phyloP scores from a whole-genome alignment of 2,888 invertebrate genomes.

The Ernsta delagoae region DNA sequence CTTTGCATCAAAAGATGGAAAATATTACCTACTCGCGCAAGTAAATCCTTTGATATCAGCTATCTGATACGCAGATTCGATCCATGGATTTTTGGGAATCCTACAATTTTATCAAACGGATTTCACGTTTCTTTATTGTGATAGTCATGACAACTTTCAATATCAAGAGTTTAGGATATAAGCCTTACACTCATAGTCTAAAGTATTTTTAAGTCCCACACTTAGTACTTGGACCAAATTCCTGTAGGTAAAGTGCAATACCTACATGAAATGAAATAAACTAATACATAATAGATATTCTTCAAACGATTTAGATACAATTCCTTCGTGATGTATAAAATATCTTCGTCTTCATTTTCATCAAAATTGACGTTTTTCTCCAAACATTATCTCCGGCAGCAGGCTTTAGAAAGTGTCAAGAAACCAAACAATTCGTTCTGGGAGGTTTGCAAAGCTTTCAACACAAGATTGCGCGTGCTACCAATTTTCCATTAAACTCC shows the following conservation, averaged over 20 bases:
- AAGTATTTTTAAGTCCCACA: too few relatives aligned
- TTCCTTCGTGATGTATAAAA: too few relatives aligned
- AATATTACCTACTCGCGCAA: not conserved
- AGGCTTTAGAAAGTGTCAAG: not conserved
- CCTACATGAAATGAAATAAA: too few relatives aligned
- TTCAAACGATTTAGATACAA: too few relatives aligned
- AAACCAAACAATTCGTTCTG: slow-evolving; percentile 40
- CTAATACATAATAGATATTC: too few relatives aligned
- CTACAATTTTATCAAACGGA: slow-evolving; percentile 1
- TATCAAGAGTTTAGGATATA: not conserved
- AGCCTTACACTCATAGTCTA: not conserved
- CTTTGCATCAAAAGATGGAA: not conserved
- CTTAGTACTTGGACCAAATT: too few relatives aligned
- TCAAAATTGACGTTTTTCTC: too few relatives aligned
- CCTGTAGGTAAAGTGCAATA: too few relatives aligned
- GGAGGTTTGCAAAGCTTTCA: slow-evolving; percentile 62
- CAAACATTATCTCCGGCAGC: too few relatives aligned
- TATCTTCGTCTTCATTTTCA: too few relatives aligned
- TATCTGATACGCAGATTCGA: slow-evolving; percentile 5
- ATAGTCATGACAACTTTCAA: not conserved
- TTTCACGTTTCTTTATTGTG: not conserved
- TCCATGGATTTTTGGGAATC: not conserved
- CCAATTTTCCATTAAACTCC: slow-evolving; percentile 67
- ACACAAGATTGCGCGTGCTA: slow-evolving; percentile 65
- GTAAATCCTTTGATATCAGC: slow-evolving; percentile 12